Evolutionary conservation across 1,140 invertebrate species (phyloP).

Genomic region (Conopomorpha cramerella): DNA sequence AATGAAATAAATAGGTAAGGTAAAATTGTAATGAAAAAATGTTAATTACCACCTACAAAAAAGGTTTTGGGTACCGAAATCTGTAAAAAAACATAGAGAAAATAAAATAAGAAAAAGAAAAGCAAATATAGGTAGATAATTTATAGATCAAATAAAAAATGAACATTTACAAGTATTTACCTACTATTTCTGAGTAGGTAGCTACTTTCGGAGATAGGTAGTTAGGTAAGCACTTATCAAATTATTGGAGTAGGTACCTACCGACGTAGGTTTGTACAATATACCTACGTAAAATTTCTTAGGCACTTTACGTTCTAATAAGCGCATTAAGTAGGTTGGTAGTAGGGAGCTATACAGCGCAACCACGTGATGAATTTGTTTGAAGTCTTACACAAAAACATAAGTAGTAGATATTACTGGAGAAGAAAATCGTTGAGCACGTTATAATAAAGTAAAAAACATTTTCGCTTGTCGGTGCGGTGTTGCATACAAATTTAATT

Average conservation of each 20-base stretch:
- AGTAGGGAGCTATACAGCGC: constrained; percentile 7
- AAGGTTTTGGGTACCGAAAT: too few species aligned
- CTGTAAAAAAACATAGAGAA: too few species aligned
- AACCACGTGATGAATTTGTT: constrained; percentile 26
- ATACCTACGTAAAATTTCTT: not conserved
- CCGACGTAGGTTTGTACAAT: too few species aligned
- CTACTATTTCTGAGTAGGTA: not conserved
- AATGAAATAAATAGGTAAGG: too few species aligned
- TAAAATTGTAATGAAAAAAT: too few species aligned
- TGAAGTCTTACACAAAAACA: constrained; percentile 34
- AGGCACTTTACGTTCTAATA: not conserved
- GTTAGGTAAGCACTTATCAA: not conserved
- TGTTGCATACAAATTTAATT: constrained; percentile 50
- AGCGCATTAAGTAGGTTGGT: too few species aligned
- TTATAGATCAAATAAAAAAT: too few species aligned
- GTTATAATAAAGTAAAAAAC: constrained; percentile 46
- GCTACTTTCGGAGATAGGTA: not conserved
- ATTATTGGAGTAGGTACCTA: not conserved
- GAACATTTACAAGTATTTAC: too few species aligned
- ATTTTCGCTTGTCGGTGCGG: constrained; percentile 26
- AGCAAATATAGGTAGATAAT: too few species aligned
- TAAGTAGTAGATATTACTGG: too few species aligned
- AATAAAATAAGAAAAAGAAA: too few species aligned
- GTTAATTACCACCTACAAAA: too few species aligned
- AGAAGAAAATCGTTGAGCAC: constrained; percentile 34